Conservation (phyloP, 2,888 invertebrate species). For the Stenolophus ochropezus region DNA sequence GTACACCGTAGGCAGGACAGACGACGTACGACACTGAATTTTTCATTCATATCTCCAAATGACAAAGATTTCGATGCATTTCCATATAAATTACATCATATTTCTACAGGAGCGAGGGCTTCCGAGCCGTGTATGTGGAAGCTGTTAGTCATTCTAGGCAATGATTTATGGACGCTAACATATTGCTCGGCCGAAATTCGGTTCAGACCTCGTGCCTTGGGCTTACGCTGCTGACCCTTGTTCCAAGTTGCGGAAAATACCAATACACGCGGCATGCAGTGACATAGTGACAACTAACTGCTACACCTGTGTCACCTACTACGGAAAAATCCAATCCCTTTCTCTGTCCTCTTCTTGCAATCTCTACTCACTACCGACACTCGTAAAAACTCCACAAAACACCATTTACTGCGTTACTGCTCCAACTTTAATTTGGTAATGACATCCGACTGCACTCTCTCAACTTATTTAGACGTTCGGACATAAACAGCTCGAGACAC, state of each 20-base stretch:
- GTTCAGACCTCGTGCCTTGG: slow-evolving; percentile 62
- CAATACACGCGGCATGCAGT: slow-evolving; percentile 31
- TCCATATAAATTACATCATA: slow-evolving; percentile 76
- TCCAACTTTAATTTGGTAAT: slow-evolving; percentile 68
- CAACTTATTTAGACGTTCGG: slow-evolving; percentile 62
- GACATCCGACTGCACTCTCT: slow-evolving; percentile 68
- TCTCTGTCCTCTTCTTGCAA: neutral
- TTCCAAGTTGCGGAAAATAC: slow-evolving; percentile 61
- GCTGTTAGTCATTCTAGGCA: slow-evolving; percentile 75
- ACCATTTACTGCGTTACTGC: slow-evolving; percentile 65
- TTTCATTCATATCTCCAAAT: slow-evolving; percentile 74
- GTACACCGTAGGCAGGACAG: too few species aligned
- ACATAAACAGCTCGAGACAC: slow-evolving; percentile 23
- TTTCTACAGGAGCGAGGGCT: slow-evolving; percentile 71
- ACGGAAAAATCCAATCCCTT: slow-evolving; percentile 38
- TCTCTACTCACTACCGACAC: slow-evolving; percentile 50
- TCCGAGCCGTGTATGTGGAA: slow-evolving; percentile 71
- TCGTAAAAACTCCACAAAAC: slow-evolving; percentile 66
- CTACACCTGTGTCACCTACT: slow-evolving; percentile 47
- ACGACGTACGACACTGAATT: slow-evolving; percentile 71
- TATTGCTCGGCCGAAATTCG: slow-evolving; percentile 70
- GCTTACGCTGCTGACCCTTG: slow-evolving; percentile 65
- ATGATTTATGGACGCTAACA: slow-evolving; percentile 75
- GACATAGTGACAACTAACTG: neutral
- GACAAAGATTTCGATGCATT: slow-evolving; percentile 74